Conservation (phyloP, 2,888 invertebrate genomes). For the Lobophora halterata region DNA sequence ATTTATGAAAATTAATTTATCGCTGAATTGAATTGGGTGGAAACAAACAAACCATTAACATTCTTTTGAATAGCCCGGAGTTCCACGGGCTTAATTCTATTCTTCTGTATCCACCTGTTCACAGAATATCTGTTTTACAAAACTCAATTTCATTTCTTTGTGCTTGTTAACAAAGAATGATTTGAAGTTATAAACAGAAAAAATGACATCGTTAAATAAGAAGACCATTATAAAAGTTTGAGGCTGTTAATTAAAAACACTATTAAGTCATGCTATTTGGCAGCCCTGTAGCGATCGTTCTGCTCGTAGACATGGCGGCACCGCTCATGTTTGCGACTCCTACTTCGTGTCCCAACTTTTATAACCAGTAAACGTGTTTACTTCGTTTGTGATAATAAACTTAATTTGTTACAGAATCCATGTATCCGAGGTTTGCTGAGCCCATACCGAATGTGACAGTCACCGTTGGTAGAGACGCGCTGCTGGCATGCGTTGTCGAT, state of each 20-base stretch:
- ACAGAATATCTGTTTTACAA: no score
- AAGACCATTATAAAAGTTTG: slow-evolving; percentile 23
- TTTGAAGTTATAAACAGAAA: no score
- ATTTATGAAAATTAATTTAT: slow-evolving; percentile 5
- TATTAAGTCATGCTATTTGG: slow-evolving; percentile 30
- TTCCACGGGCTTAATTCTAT: slow-evolving; percentile 12
- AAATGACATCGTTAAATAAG: slow-evolving; percentile 8
- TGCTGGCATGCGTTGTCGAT: slow-evolving; percentile 93
- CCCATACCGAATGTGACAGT: slow-evolving; percentile 95
- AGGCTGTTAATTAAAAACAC: slow-evolving; percentile 31
- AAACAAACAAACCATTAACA: slow-evolving; percentile 8
- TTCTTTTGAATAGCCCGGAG: slow-evolving; percentile 8
- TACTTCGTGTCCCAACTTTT: slow-evolving; percentile 50
- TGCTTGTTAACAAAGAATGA: no score
- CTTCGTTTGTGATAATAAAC: slow-evolving; percentile 21
- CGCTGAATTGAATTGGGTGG: slow-evolving; percentile 6
- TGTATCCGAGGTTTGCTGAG: slow-evolving; percentile 92
- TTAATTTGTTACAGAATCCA: slow-evolving; percentile 78
- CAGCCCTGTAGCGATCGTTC: slow-evolving; percentile 33
- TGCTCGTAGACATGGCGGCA: slow-evolving; percentile 42
- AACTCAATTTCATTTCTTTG: no score
- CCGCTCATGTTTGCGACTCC: slow-evolving; percentile 52
- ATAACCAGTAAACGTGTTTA: slow-evolving; percentile 65
- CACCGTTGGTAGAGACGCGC: slow-evolving; percentile 91
- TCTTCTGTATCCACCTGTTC: slow-evolving; percentile 7